A percentile compares a stretch with the other conserved stretches of the same genome.
Conservation (phyloP, 2,113 vertebrate genomes). For the Okapia johnstoni region DNA sequence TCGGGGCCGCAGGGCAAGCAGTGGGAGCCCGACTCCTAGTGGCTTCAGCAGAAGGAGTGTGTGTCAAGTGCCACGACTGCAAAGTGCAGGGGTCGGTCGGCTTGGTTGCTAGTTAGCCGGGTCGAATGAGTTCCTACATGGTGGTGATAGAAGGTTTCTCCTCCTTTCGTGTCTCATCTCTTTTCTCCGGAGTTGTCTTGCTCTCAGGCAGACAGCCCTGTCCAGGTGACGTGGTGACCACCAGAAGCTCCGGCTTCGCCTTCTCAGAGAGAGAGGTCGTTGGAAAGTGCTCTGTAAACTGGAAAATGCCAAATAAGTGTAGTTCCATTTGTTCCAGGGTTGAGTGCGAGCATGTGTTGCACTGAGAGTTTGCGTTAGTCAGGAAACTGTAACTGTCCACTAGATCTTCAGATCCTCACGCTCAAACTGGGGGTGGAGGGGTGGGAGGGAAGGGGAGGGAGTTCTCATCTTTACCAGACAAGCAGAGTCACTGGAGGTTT, state of each 20-base stretch:
- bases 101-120: not conserved
- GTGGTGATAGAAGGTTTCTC: not conserved
- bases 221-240: not conserved
- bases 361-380: not conserved
- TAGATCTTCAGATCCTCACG: not conserved
- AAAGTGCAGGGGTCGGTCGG: fast-evolving
- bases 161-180: not conserved
- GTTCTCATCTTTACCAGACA: not conserved
- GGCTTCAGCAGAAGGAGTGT: not conserved
- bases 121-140: not conserved
- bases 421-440: not conserved
- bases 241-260: not conserved
- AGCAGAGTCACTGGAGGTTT: not conserved
- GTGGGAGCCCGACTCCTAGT: not conserved
- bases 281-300: not conserved
- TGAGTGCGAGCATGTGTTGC: not conserved
- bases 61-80: not conserved
- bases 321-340: not conserved
- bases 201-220: not conserved
- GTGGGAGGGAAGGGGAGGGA: too few relatives aligned
- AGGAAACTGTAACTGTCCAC: not conserved
- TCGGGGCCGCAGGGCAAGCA: fast-evolving
- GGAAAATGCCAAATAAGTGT: not conserved
- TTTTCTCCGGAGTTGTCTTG: not conserved
- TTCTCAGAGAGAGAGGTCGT: not conserved